Conservation (phyloP, 2,888 invertebrate species). For the Ceriagrion tenellum region DNA sequence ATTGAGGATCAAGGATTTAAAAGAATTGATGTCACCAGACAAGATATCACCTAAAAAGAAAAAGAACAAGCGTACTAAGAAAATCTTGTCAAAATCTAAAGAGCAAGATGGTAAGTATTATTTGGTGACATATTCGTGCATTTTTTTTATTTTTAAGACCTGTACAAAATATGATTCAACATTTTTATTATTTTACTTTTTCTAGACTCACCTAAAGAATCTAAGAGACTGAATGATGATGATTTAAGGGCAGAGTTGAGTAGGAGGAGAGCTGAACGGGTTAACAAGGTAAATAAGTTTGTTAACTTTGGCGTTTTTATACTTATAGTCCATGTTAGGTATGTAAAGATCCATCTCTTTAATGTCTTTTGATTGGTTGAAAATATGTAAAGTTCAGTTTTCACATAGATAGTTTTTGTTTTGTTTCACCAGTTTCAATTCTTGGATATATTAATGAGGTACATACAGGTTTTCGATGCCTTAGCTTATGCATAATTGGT, state of each 20-base stretch:
- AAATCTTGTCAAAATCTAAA: neutral
- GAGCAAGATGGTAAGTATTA: neutral
- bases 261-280: slow-evolving; percentile 80
- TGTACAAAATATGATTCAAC: no score
- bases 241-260: slow-evolving; percentile 80
- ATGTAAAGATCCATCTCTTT: neutral
- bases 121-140: no score
- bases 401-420: no score
- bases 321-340: neutral
- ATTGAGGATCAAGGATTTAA: neutral
- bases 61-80: slow-evolving; percentile 34
- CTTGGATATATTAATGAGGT: no score
- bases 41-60: slow-evolving; percentile 48
- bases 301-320: neutral
- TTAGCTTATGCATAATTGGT: no score
- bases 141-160: no score
- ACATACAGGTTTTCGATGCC: no score
- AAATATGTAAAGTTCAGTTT: no score
- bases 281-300: slow-evolving; percentile 75
- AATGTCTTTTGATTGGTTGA: neutral
- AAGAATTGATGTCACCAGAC: neutral
- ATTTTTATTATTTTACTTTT: neutral
- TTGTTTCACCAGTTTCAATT: no score
- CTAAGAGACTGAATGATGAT: slow-evolving; percentile 74
- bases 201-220: neutral